These are phyloP conservation scores for Drosophila parabipectinata DNA, from an alignment of 1,140 invertebrate species.

Conservation along the genomic window DNA sequence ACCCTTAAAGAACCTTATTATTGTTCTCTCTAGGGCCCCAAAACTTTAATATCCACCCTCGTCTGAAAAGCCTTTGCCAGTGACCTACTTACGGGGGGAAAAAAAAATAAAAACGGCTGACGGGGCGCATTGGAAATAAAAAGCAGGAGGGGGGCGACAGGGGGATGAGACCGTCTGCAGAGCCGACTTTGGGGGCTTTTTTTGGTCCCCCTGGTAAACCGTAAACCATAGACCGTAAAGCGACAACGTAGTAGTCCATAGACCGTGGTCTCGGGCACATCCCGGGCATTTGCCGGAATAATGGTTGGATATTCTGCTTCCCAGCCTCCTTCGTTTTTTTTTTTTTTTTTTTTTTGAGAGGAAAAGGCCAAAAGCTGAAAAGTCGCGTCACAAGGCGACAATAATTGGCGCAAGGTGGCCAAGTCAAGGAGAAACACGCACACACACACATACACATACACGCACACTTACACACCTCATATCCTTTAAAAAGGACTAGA, in stretches of 20 bases:
- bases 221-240: not conserved
- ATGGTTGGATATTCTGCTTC: not conserved
- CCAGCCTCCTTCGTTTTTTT: not conserved
- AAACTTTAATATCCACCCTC: constrained; percentile 33
- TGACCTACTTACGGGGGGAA: constrained; percentile 66
- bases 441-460: not conserved
- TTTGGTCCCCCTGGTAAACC: not conserved
- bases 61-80: constrained; percentile 45
- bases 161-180: not conserved
- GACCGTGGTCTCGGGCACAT: constrained; percentile 43
- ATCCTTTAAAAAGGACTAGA: not conserved
- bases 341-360: no score
- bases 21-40: not conserved
- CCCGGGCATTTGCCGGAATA: constrained; percentile 35
- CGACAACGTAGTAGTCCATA: not conserved
- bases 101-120: constrained; percentile 32
- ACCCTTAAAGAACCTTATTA: not conserved
- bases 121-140: constrained; percentile 17
- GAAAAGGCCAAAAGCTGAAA: constrained; percentile 41
- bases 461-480: constrained; percentile 5
- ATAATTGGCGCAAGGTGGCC: constrained; percentile 50
- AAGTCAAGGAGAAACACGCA: constrained; percentile 40
- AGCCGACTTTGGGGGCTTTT: not conserved
- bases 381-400: constrained; percentile 40
- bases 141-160: not conserved